phyloP scores from a whole-genome alignment of 2,113 vertebrate species.

The Bucco capensis region DNA sequence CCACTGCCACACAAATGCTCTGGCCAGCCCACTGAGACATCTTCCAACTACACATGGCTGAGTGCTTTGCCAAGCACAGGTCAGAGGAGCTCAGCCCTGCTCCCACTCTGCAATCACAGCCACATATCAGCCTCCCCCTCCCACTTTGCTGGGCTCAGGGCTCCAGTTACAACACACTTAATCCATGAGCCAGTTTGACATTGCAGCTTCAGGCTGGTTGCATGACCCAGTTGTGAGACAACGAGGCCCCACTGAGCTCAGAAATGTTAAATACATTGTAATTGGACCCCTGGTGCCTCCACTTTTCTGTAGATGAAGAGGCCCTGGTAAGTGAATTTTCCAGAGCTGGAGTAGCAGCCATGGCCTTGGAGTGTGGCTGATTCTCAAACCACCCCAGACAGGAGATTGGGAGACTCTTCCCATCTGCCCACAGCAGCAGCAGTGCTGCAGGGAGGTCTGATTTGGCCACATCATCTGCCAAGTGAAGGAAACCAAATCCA shows the following conservation, averaged over 20 bases:
- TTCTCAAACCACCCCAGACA: not conserved
- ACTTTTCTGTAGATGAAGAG: not conserved
- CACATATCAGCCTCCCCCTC: not conserved
- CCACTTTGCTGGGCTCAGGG: not conserved
- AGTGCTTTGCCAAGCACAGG: not conserved
- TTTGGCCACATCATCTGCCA: not conserved
- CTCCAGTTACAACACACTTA: slow-evolving; percentile 54
- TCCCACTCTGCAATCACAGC: not conserved
- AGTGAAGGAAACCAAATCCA: not conserved
- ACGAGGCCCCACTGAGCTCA: slow-evolving; percentile 23
- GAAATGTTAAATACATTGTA: slow-evolving; percentile 31
- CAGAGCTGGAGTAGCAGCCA: not conserved
- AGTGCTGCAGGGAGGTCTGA: not conserved
- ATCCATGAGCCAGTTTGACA: not conserved
- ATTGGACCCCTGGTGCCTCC: slow-evolving; percentile 8
- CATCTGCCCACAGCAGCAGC: not conserved
- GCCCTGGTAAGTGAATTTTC: slow-evolving; percentile 11
- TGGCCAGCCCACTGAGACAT: rapidly evolving
- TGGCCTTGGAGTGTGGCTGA: rapidly evolving
- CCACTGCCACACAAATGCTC: not conserved
- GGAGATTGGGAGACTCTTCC: not conserved
- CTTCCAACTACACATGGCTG: not conserved
- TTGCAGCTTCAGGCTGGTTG: not conserved
- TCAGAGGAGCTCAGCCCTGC: not conserved
- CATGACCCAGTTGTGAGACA: slow-evolving; percentile 14